A percentile compares a stretch with the other conserved stretches of the same genome.
These are phyloP conservation scores for Gopherus evgoodei DNA, from an alignment of 2,113 vertebrate genomes.

Conservation along the genomic window DNA sequence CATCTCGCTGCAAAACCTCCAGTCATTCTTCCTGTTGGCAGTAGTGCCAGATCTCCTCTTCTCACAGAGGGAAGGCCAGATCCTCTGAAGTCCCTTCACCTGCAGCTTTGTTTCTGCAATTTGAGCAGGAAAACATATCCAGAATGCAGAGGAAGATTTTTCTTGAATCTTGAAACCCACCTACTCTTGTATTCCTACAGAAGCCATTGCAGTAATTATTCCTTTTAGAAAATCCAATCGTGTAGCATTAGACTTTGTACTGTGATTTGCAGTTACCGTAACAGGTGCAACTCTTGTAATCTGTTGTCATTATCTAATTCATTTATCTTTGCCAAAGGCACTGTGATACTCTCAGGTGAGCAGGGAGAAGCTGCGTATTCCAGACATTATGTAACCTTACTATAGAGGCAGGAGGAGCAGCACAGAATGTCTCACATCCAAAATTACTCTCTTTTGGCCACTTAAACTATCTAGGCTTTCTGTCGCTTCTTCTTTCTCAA, in stretches of 20 bases:
- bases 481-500: neutral
- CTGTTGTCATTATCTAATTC: neutral
- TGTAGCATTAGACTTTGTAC: neutral
- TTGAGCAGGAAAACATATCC: constrained; percentile 39
- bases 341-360: neutral
- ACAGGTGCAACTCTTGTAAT: neutral
- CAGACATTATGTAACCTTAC: neutral
- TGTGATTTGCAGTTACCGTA: constrained; percentile 32
- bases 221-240: constrained; percentile 25
- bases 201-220: neutral
- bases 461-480: neutral
- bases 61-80: constrained; percentile 6
- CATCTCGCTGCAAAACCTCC: neutral
- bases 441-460: neutral
- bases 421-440: neutral
- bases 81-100: constrained; percentile 37
- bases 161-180: constrained; percentile 6
- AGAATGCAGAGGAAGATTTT: neutral
- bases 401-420: neutral
- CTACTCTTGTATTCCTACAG: neutral
- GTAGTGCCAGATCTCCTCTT: neutral
- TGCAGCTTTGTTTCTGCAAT: neutral
- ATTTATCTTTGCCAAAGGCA: neutral
- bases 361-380: neutral
- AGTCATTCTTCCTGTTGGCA: neutral